phyloP scores from a whole-genome alignment of 2,113 vertebrate species.

The Melanerpes aurifrons region DNA sequence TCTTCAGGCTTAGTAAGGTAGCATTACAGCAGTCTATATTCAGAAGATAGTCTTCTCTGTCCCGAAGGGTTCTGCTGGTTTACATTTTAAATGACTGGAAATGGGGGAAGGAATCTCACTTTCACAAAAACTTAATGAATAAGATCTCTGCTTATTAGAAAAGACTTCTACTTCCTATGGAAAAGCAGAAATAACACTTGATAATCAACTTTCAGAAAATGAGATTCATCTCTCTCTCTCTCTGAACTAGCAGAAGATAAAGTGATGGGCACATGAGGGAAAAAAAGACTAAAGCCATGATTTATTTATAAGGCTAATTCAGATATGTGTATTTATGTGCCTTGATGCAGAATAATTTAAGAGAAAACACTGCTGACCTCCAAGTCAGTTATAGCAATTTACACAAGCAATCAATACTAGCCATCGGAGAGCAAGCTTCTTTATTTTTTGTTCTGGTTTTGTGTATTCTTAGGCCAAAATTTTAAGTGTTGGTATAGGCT shows the following conservation, averaged over 20 bases:
- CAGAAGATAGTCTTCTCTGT: not conserved
- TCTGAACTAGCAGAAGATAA: not conserved
- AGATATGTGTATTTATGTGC: not conserved
- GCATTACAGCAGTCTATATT: not conserved
- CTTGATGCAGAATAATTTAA: not conserved
- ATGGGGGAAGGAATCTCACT: not conserved
- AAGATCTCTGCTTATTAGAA: not conserved
- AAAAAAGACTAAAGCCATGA: not conserved
- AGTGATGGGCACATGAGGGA: not conserved
- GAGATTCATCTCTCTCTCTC: not conserved
- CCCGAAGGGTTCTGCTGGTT: not conserved
- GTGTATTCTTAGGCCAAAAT: not conserved
- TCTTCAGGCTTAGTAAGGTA: not conserved
- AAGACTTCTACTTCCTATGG: not conserved
- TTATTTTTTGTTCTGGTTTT: not conserved
- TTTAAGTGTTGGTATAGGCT: not conserved
- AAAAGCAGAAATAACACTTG: not conserved
- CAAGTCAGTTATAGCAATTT: not conserved
- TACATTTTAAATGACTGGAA: not conserved
- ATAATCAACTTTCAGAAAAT: not conserved
- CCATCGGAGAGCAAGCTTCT: not conserved
- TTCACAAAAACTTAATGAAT: not conserved
- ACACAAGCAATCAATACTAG: not conserved
- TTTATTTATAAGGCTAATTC: not conserved
- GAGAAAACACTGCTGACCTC: not conserved